A percentile compares a stretch with the other conserved stretches of the same genome.
These are phyloP conservation scores for Sebastes alutus DNA, from an alignment of 2,797 vertebrate species.

Conservation along the genomic window DNA sequence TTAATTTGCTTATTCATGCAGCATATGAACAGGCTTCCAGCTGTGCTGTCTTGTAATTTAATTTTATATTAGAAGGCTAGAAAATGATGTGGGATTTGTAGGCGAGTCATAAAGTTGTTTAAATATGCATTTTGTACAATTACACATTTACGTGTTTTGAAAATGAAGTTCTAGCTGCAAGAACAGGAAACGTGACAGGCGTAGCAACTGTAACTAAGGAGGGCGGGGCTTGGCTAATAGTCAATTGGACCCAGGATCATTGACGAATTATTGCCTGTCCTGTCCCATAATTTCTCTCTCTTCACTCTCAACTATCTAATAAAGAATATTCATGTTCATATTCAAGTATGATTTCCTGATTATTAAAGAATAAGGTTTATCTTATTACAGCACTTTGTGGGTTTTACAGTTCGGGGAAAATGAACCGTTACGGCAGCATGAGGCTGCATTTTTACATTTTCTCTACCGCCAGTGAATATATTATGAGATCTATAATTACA, in stretches of 20 bases:
- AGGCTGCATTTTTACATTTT: background rate
- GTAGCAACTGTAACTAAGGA: background rate
- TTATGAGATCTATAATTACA: slow-evolving; percentile 37
- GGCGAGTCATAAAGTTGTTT: no score
- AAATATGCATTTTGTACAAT: no score
- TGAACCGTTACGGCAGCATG: background rate
- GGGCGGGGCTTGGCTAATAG: background rate
- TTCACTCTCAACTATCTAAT: background rate
- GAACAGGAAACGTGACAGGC: no score
- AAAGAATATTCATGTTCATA: background rate
- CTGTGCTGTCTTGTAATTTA: no score
- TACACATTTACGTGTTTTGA: background rate
- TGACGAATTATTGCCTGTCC: no score
- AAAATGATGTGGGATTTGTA: no score
- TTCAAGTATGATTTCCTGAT: background rate
- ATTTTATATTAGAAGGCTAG: no score
- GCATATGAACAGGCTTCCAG: no score
- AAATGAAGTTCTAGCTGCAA: background rate
- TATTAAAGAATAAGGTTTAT: background rate
- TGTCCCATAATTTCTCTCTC: background rate
- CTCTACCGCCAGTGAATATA: slow-evolving; percentile 20
- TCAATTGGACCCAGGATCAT: no score
- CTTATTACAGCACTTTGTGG: background rate
- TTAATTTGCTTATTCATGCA: no score
- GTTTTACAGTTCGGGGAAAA: background rate